phyloP scores from a whole-genome alignment of 2,113 vertebrate genomes.

The Aegotheles bennettii region DNA sequence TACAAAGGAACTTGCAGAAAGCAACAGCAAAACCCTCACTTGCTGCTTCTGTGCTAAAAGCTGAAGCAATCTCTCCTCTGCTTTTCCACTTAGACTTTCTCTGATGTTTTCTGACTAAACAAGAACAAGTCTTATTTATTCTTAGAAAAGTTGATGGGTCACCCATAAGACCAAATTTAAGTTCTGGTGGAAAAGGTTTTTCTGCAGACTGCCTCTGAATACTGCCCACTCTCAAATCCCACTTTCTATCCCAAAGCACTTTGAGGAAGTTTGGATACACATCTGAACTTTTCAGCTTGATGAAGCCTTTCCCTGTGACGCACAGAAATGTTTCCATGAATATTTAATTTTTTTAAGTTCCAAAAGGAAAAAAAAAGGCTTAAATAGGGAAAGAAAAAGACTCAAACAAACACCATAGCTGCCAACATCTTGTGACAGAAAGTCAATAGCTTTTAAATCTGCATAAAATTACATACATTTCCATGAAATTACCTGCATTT shows the following conservation, averaged over 20 bases:
- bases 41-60: not conserved
- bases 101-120: not conserved
- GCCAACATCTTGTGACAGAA: conserved; percentile 67
- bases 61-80: not conserved
- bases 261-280: conserved; percentile 34
- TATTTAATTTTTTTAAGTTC: conserved; percentile 58
- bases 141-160: conserved; percentile 3
- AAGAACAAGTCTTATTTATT: not conserved
- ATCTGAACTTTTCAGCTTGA: conserved; percentile 55
- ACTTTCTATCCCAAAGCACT: conserved; percentile 43
- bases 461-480: conserved; percentile 71
- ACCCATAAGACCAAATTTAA: not conserved
- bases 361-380: conserved; percentile 38
- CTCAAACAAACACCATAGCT: conserved; percentile 67
- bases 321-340: conserved; percentile 56
- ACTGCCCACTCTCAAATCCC: conserved; percentile 16
- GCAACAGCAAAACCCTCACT: not conserved
- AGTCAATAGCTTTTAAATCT: conserved; percentile 67
- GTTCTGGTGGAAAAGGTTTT: not conserved
- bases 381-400: conserved; percentile 55
- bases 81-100: not conserved
- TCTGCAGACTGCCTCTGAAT: not conserved
- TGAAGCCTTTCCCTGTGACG: conserved; percentile 51
- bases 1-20: not conserved
- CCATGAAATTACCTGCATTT: conserved; percentile 60